These are phyloP conservation scores for Leptarthrus brevirostris DNA, from an alignment of 2,888 invertebrate genomes.

Conservation along the genomic window DNA sequence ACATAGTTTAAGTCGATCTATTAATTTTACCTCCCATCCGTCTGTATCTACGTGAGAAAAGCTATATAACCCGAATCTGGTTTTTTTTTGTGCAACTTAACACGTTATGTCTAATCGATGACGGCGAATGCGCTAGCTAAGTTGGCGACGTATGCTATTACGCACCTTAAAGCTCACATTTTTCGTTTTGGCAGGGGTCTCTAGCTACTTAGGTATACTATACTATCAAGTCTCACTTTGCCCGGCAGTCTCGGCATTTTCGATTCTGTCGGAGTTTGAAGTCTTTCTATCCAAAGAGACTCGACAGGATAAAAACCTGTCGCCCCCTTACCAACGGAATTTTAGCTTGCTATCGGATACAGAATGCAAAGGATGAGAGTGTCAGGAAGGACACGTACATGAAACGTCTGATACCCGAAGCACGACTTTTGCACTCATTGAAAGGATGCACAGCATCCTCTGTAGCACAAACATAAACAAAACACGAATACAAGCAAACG, in stretches of 20 bases:
- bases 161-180: slow-evolving; percentile 55
- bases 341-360: slow-evolving; percentile 18
- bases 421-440: slow-evolving; percentile 9
- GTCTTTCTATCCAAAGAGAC: neutral
- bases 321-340: slow-evolving; percentile 43
- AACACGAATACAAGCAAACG: slow-evolving; percentile 18
- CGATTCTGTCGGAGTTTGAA: neutral
- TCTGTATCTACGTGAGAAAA: neutral
- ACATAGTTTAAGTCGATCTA: neutral
- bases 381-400: neutral
- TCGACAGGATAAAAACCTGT: slow-evolving; percentile 11
- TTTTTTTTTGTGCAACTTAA: slow-evolving; percentile 25
- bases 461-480: slow-evolving; percentile 9
- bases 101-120: slow-evolving; percentile 53
- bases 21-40: neutral
- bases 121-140: slow-evolving; percentile 56
- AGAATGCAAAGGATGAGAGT: slow-evolving; percentile 14
- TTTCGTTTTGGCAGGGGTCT: neutral
- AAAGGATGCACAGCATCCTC: neutral
- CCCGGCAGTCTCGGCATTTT: neutral
- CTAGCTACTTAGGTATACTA: neutral
- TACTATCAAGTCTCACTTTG: neutral
- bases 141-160: slow-evolving; percentile 56
- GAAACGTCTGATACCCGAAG: neutral
- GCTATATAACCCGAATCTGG: neutral